A percentile compares a stretch with the other conserved stretches of the same genome.
Evolutionary conservation across 2,797 vertebrate genomes (phyloP).

Genomic region (Anguilla anguilla): DNA sequence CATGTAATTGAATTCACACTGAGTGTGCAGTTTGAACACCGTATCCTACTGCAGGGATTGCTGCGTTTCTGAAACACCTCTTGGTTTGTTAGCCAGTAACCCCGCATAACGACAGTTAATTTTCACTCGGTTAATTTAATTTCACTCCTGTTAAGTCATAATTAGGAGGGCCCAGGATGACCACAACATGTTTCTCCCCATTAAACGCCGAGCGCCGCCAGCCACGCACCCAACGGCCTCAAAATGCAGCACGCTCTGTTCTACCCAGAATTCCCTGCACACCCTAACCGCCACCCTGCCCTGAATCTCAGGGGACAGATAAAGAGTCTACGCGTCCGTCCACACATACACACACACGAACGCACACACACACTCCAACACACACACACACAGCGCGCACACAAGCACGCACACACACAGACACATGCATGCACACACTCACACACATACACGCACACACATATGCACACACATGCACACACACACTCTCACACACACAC

Average conservation of each 20-base stretch:
- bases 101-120: conserved; percentile 43
- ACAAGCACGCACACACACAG: too few relatives aligned
- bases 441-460: too few relatives aligned
- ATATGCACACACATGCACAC: too few relatives aligned
- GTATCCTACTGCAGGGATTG: neutral
- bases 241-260: conserved; percentile 64
- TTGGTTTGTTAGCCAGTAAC: conserved; percentile 32
- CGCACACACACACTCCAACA: neutral
- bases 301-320: conserved; percentile 25
- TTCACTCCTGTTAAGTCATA: conserved; percentile 48
- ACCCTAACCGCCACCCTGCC: conserved; percentile 67
- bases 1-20: neutral
- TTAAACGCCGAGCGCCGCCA: conserved; percentile 65
- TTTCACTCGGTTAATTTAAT: conserved; percentile 46
- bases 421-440: too few relatives aligned
- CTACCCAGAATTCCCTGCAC: conserved; percentile 69
- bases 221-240: conserved; percentile 69
- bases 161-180: conserved; percentile 55
- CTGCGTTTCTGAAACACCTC: neutral
- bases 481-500: too few relatives aligned
- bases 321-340: neutral
- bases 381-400: too few relatives aligned
- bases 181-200: conserved; percentile 52
- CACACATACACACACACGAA: neutral
- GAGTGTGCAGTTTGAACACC: neutral